Base-by-base conservation (phyloP, 2,797 vertebrate genomes). In the Siniperca obscura region DNA sequence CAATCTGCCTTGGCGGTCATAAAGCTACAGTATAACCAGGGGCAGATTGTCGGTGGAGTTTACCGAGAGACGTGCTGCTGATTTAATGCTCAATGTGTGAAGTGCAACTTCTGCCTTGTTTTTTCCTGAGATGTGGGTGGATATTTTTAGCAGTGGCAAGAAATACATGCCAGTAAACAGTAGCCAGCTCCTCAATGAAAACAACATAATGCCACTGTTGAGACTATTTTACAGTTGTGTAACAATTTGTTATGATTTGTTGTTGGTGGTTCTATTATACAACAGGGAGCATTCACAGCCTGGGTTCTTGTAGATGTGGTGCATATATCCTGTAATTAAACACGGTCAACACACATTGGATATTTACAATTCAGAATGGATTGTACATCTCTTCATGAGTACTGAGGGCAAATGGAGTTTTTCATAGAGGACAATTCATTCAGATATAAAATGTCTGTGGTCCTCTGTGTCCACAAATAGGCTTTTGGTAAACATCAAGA, bases 401-500 rank as follows among this genome's bases (percentile, higher is more conserved):
- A 71, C 76, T 25, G 44, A 82, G 59, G 48, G 62, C 65, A 83
- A 85, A 90, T 66, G 66, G 67, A 83, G 74, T 62, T 89, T 89
- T 87, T 87, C 76, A 90, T 75, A 85, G 81, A 77, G 76, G 88
- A 91, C 84, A 92, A 85, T 90, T 92, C 84, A 85, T 86, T 93
- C 70, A 74, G 60, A 91, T 91, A 74, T 86, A 86, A 82, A 86
- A 83, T 69, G 59, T 85, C 82, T 88, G 90, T 53, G 88, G 92
- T 87, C 66, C 61, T 40, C 77, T 62, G 42, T 82, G 74, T 87
- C 88, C 76, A 40, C 83, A 90, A 93, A 92, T 92, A 90, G 83
- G 53, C 74, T 81, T 86, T 91, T 30, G 71, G 90, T 93, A 93
- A 94, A 95, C 91, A 92, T 86, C 65, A 72, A 77, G 79, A 88